Conservation (phyloP, 2,113 vertebrate species). For the Brienomyrus longianalis region DNA sequence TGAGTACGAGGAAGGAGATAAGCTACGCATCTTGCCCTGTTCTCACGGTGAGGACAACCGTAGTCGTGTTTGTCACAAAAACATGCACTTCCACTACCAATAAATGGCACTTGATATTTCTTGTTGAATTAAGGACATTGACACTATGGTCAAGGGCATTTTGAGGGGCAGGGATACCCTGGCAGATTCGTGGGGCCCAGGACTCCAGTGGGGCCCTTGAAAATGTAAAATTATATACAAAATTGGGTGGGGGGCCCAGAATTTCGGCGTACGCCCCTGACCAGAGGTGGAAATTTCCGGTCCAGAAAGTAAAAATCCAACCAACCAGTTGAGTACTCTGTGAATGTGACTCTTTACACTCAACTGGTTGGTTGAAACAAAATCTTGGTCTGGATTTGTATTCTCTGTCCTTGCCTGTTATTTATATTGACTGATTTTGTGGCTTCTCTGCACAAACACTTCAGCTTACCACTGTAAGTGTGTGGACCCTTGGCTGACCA, state of each 20-base stretch:
- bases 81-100: background rate
- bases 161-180: background rate
- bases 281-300: background rate
- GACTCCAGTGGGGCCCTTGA: background rate
- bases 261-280: background rate
- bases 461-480: slow-evolving; percentile 78
- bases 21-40: slow-evolving; percentile 73
- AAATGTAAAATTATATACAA: background rate
- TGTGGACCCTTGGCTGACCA: slow-evolving; percentile 77
- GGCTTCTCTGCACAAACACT: background rate
- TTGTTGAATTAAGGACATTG: background rate
- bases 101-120: background rate
- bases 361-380: background rate
- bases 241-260: background rate
- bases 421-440: background rate
- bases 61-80: background rate
- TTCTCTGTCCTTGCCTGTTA: background rate
- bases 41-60: slow-evolving; percentile 62
- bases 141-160: background rate
- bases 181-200: background rate
- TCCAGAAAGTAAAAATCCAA: background rate
- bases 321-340: background rate
- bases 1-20: slow-evolving; percentile 78
- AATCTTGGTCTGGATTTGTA: background rate
- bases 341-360: background rate